Conservation (phyloP, 2,797 vertebrate species). For the Falco berigora region DNA sequence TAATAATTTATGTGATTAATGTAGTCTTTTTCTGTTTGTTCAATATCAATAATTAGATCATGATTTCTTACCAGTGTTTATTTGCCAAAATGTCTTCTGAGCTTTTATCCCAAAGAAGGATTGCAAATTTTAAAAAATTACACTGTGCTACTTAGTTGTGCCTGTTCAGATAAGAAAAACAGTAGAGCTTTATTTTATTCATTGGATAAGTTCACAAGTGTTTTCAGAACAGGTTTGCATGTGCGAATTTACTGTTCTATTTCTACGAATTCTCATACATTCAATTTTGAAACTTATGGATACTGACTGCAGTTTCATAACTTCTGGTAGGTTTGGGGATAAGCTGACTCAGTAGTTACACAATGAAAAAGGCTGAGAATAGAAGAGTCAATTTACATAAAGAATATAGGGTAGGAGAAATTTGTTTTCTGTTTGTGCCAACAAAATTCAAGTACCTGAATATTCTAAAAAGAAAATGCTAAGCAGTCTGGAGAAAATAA, state of each 20-base stretch:
- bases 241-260: background rate
- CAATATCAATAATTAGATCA: background rate
- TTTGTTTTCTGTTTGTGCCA: background rate
- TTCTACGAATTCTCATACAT: background rate
- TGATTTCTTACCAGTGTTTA: background rate
- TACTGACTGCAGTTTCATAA: background rate
- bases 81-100: background rate
- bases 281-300: background rate
- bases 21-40: background rate
- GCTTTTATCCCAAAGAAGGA: background rate
- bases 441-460: background rate
- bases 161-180: background rate
- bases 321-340: background rate
- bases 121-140: background rate
- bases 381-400: background rate
- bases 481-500: background rate
- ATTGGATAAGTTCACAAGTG: background rate
- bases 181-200: background rate
- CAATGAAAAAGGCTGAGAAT: background rate
- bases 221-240: background rate
- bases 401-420: background rate
- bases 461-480: background rate
- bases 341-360: background rate
- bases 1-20: background rate
- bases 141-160: background rate